Base-by-base conservation (phyloP, 2,888 invertebrate genomes). In the Chouioia cunea region DNA sequence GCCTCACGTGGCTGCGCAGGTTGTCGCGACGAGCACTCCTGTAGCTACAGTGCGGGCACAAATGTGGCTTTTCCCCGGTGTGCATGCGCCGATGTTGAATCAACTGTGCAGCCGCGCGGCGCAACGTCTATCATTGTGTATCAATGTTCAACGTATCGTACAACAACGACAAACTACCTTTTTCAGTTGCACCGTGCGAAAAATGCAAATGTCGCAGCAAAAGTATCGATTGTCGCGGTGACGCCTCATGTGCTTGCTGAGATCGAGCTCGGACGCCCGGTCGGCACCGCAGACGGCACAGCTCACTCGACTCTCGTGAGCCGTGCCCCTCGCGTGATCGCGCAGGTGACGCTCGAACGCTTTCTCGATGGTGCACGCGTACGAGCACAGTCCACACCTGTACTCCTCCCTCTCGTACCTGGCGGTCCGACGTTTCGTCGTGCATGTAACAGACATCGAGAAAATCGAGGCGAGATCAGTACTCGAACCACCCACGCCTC, bases 81-180 rank as follows among this genome's bases (percentile, higher is more conserved):
- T 89, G 89, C 88, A 88, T 89, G 70, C 89, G 83, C 63, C 88
- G 85, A 78, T 89, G 89, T 77, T 89, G 88, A 70, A 89, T 88
- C 58, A 88, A 23, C 72, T 72, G 59, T 53, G 15, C 20, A 4
- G 8, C 6, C 4, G 43, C 16, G 16, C 18, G 18, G 48, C 16
- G n/a, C 48, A 48, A 15, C 4, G 4, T 6, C 4, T 15, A 15
- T 12, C 15, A 48, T n/a, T 48, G 15, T n/a, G 16, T 22, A 53
- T 20, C 18, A 18, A 22, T 20, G 18, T 14, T 1, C 12, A 36
- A 10, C 20, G 44, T n/a, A n/a, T n/a, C n/a, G n/a, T n/a, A n/a
- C n/a, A n/a, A 18, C 22, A 23, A 27, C 12, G 54, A 20, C 15
- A 22, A 46, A 50, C 18, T 43, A 73, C 88, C 85, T 89, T 89